Conservation (phyloP, 2,113 vertebrate species). For the Hypocryptadius cinnamomeus region DNA sequence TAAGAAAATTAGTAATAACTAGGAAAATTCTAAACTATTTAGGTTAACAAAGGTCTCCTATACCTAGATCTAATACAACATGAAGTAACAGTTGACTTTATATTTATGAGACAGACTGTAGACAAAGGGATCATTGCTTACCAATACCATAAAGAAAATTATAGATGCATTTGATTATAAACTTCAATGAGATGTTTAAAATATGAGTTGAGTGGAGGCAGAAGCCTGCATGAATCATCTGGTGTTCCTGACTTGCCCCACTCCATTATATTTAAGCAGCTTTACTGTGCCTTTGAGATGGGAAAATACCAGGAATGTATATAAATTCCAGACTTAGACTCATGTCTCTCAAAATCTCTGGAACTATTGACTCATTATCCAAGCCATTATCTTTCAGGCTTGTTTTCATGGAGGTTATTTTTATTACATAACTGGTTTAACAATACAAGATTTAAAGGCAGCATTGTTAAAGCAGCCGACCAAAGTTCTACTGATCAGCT, state of each 20-base stretch:
- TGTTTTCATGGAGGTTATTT: neutral
- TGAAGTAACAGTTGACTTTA: conserved; percentile 28
- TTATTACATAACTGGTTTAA: neutral
- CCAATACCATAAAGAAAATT: conserved; percentile 30
- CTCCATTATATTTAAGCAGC: neutral
- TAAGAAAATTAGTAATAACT: conserved; percentile 40
- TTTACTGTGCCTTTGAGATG: neutral
- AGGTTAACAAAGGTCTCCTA: conserved; percentile 48
- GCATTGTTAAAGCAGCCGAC: neutral
- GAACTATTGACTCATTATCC: neutral
- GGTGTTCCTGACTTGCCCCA: neutral
- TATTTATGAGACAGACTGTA: conserved; percentile 32
- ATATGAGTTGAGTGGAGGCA: conserved; percentile 31
- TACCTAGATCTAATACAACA: conserved; percentile 8
- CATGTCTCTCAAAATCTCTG: neutral
- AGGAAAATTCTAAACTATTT: conserved; percentile 12
- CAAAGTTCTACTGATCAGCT: neutral
- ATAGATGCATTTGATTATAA: conserved; percentile 35
- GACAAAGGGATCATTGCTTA: conserved; percentile 56
- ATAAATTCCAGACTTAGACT: neutral
- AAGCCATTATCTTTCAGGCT: neutral
- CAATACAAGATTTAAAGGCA: neutral
- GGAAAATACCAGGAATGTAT: neutral
- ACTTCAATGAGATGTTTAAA: conserved; percentile 53
- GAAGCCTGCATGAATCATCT: conserved; percentile 57